Percentiles rank a stretch among this genome's conserved stretches.
These are phyloP conservation scores for Macrotis lagotis DNA, from an alignment of 2,113 vertebrate species.

Conservation along the genomic window DNA sequence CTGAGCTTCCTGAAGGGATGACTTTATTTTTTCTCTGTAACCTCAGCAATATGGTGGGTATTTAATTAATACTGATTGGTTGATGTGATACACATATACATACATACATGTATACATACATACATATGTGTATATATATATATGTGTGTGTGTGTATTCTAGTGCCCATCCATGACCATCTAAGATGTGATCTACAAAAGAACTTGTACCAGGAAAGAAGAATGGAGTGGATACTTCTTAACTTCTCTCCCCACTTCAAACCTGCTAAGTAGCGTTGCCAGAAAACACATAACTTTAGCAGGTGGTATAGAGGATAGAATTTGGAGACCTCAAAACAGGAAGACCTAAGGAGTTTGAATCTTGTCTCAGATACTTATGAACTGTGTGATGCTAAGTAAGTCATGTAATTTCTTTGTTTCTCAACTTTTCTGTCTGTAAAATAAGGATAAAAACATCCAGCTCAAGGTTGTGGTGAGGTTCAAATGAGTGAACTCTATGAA, in stretches of 20 bases:
- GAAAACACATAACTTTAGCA: slow-evolving; percentile 39
- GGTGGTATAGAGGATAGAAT: no score
- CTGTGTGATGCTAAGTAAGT: no score
- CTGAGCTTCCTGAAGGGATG: neutral
- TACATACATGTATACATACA: no score
- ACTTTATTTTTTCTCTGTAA: slow-evolving; percentile 7
- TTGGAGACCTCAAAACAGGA: no score
- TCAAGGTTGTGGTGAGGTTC: neutral
- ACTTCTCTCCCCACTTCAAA: neutral
- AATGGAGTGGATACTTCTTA: neutral
- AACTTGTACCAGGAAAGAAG: neutral
- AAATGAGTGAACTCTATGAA: neutral
- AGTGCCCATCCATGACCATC: neutral
- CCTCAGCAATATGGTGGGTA: neutral
- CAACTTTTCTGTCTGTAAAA: neutral
- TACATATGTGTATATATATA: no score
- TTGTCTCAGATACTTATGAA: no score
- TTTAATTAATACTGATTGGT: neutral
- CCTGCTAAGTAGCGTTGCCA: slow-evolving; percentile 20
- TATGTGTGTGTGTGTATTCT: no score
- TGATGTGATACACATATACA: neutral
- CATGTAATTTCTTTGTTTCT: no score
- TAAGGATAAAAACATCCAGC: neutral
- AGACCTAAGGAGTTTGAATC: no score
- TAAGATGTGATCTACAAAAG: slow-evolving; percentile 5